These are phyloP conservation scores for Oryzias curvinotus DNA, from an alignment of 2,113 vertebrate species.

Conservation along the genomic window DNA sequence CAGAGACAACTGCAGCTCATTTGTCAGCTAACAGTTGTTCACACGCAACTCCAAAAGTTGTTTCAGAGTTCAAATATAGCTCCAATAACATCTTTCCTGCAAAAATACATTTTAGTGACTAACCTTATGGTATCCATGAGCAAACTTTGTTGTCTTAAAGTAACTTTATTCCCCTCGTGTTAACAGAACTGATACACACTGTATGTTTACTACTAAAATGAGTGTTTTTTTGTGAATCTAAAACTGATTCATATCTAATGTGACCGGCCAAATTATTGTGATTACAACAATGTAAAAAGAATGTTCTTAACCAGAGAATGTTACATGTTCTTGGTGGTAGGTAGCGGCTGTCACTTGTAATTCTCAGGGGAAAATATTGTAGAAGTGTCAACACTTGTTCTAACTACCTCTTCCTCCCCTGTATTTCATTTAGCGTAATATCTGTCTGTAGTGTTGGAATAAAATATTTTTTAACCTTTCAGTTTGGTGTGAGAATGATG, in stretches of 20 bases:
- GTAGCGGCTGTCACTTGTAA: slow-evolving; percentile 2
- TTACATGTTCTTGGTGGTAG: too few species aligned
- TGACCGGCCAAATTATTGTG: neutral
- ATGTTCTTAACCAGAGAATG: too few species aligned
- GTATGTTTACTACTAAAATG: neutral
- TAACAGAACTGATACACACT: neutral
- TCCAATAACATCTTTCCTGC: slow-evolving; percentile 33
- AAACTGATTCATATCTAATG: slow-evolving; percentile 6
- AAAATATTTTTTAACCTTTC: slow-evolving; percentile 17
- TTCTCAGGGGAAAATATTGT: slow-evolving; percentile 23
- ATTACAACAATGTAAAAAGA: neutral
- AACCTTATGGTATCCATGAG: neutral
- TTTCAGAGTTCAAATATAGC: slow-evolving; percentile 28
- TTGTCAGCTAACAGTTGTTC: slow-evolving; percentile 8
- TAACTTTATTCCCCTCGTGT: neutral
- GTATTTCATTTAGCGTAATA: slow-evolving; percentile 1
- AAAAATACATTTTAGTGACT: neutral
- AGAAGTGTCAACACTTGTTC: slow-evolving; percentile 18
- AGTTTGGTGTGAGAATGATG: neutral
- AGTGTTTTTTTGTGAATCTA: slow-evolving; percentile 10
- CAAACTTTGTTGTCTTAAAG: neutral
- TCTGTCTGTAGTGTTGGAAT: slow-evolving; percentile 3
- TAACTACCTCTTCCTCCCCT: slow-evolving; percentile 48
- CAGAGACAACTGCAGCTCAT: slow-evolving; percentile 14
- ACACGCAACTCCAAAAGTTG: too few species aligned